phyloP scores from a whole-genome alignment of 2,888 invertebrate species.

The Pseudoips prasinana region DNA sequence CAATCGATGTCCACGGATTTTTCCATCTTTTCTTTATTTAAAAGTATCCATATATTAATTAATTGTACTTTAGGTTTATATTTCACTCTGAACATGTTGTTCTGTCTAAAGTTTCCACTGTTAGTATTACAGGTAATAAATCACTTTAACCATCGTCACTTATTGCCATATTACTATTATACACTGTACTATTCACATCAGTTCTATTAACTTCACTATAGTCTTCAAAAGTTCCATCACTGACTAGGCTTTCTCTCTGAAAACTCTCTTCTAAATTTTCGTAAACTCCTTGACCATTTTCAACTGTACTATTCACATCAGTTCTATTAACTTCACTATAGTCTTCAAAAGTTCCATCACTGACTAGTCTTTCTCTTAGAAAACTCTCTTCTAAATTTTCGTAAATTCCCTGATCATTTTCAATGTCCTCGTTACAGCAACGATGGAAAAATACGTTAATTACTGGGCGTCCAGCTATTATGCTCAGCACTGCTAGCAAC shows the following conservation, averaged over 20 bases:
- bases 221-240: slow-evolving; percentile 36
- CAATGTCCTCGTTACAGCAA: slow-evolving; percentile 63
- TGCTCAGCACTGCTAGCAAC: slow-evolving; percentile 57
- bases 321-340: slow-evolving; percentile 25
- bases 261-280: slow-evolving; percentile 64
- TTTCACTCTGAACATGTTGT: too few relatives aligned
- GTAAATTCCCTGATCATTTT: slow-evolving; percentile 64
- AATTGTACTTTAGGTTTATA: too few relatives aligned
- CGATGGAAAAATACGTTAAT: slow-evolving; percentile 58
- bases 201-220: slow-evolving; percentile 19
- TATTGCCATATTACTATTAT: too few relatives aligned
- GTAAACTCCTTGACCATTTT: slow-evolving; percentile 64
- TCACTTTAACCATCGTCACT: too few relatives aligned
- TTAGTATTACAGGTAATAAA: too few relatives aligned
- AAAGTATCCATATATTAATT: too few relatives aligned
- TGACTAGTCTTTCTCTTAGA: slow-evolving; percentile 57
- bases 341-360: slow-evolving; percentile 36
- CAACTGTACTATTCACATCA: slow-evolving; percentile 65
- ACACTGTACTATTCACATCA: too few relatives aligned
- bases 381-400: slow-evolving; percentile 64
- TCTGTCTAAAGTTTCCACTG: too few relatives aligned
- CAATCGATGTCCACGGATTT: too few relatives aligned
- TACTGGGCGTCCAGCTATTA: slow-evolving; percentile 61
- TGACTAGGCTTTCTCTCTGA: slow-evolving; percentile 56
- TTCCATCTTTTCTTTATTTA: too few relatives aligned